Evolutionary conservation across 2,113 vertebrate genomes (phyloP).

Genomic region (Ia io): DNA sequence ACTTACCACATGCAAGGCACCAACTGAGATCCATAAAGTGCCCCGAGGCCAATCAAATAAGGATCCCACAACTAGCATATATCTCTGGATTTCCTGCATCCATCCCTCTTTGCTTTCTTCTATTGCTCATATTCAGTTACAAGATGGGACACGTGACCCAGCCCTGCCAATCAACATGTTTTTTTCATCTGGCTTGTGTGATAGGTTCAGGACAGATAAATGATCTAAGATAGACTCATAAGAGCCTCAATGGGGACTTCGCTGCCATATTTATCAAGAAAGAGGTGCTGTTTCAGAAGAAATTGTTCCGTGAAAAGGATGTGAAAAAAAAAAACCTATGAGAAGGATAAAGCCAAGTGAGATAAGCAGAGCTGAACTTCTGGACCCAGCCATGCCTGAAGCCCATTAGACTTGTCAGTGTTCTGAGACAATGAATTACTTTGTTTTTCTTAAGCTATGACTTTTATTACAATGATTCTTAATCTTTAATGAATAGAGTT

Average conservation of each 20-base stretch:
- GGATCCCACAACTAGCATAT: fast-evolving
- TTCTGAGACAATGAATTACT: not conserved
- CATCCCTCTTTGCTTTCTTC: not conserved
- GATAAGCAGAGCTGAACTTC: not conserved
- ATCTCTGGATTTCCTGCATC: not conserved
- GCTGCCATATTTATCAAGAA: not conserved
- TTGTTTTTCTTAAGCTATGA: not conserved
- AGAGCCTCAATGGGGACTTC: not conserved
- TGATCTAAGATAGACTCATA: not conserved
- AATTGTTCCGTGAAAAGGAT: not conserved
- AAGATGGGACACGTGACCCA: not conserved
- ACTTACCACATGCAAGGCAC: not conserved
- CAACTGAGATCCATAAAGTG: not conserved
- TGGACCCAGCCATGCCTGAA: not conserved
- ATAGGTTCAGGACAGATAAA: not conserved
- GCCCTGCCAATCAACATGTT: not conserved
- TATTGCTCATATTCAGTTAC: not conserved
- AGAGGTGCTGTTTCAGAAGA: not conserved
- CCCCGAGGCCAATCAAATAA: not conserved
- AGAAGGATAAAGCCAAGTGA: not conserved
- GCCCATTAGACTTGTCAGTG: not conserved
- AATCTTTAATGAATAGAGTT: not conserved
- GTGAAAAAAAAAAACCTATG: not conserved
- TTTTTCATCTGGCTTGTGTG: not conserved
- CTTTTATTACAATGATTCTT: not conserved